Evolutionary conservation across 2,113 vertebrate genomes (phyloP).

Genomic region (Pseudonaja textilis): DNA sequence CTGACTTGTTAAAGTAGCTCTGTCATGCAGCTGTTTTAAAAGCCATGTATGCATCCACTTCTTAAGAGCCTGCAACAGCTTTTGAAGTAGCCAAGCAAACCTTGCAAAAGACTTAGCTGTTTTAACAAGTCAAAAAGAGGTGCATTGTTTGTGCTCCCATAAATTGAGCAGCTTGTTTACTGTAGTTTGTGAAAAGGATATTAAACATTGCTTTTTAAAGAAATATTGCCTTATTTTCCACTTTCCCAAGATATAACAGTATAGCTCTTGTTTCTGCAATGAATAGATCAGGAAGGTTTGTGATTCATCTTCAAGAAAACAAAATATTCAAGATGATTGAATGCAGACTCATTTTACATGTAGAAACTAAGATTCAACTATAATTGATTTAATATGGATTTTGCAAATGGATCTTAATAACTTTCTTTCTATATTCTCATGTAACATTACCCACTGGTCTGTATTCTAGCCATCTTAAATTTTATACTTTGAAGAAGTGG

Average conservation of each 20-base stretch:
- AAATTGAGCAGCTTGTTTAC: not conserved
- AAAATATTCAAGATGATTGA: slow-evolving; percentile 28
- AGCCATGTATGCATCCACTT: too few species aligned
- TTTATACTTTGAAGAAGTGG: not conserved
- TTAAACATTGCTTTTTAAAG: not conserved
- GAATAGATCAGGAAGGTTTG: slow-evolving; percentile 5
- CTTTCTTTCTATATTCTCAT: slow-evolving; percentile 29
- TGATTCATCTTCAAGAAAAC: not conserved
- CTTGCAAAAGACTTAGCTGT: too few species aligned
- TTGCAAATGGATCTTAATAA: not conserved
- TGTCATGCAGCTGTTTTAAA: too few species aligned
- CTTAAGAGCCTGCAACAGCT: too few species aligned
- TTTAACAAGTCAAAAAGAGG: not conserved
- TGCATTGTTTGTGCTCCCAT: not conserved
- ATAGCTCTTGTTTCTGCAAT: slow-evolving; percentile 10
- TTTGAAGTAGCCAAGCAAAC: too few species aligned
- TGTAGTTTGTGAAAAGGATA: not conserved
- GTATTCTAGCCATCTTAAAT: not conserved
- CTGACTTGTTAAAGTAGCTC: too few species aligned
- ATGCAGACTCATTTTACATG: not conserved
- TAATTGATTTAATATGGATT: slow-evolving; percentile 12
- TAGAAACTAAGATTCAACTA: slow-evolving; percentile 12
- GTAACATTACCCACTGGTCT: slow-evolving; percentile 7
- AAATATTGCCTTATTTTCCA: slow-evolving; percentile 21
- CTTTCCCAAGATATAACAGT: not conserved